Evolutionary conservation across 2,113 vertebrate species (phyloP), one percentile per base, ranked within the genome.

Genomic region (Odocoileus virginianus): DNA sequence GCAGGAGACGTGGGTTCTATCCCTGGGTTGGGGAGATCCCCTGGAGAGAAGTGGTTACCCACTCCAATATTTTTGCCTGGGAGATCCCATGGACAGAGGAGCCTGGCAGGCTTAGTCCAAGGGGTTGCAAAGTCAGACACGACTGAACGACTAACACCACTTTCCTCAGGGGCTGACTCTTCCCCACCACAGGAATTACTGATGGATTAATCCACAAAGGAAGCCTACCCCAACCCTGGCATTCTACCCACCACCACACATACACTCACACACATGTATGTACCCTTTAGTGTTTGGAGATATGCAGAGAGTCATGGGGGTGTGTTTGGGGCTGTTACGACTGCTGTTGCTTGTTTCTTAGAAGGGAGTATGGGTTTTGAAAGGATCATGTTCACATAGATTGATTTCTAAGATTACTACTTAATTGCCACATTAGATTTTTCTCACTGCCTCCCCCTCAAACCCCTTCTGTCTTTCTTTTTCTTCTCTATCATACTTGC

Each of bases 391-490:
- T 36, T 74, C 45, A 88, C 30, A 79, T 21, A 87, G 92, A 74
- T 87, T 82, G 45, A 86, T 79, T 97, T 78, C 91, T 95, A 83
- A 82, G 74, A 27, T 97, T 93, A 71, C 67, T 74, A 40, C 67
- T 97, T 93, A 57, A 61, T 94, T 79, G 89, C 94, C 54, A 76
- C 91, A 19, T 50, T 54, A 85, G 85, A n/a, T 60, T 52, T 76
- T 96, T 87, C 88, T 79, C 47, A 40, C 47, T 33, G 52, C 55
- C 25, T 76, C 93, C 97, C 97, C 86, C 67, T 74, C 67, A 74
- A 40, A 89, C 43, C 92, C 97, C 87, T 95, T 96, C 88, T 94
- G 90, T 81, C 96, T 92, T 64, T 84, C 83, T 55, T 83, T 78
- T 52, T 95, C 91, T 89, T 36, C 93, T 84, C 86, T 79, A 6